These are phyloP conservation scores for Sphecodes monilicornis DNA, from an alignment of 2,888 invertebrate species.

Conservation along the genomic window DNA sequence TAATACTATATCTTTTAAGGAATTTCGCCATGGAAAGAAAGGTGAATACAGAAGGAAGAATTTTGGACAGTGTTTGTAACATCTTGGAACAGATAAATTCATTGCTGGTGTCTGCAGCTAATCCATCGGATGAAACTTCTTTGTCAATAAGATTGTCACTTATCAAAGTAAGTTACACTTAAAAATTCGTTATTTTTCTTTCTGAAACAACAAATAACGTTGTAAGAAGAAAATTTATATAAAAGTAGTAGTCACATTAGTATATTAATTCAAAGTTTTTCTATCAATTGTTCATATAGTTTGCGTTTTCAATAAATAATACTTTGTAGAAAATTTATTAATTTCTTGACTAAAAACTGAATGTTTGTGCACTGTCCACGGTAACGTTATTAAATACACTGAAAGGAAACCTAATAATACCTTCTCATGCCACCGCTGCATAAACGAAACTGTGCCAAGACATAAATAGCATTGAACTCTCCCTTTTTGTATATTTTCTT, in stretches of 20 bases:
- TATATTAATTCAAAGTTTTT: not conserved
- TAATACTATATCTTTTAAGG: constrained; percentile 60
- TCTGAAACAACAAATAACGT: not conserved
- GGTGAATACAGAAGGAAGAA: constrained; percentile 66
- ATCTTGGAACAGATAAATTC: constrained; percentile 84
- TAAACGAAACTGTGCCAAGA: constrained; percentile 73
- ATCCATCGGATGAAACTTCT: constrained; percentile 88
- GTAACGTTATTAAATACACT: constrained; percentile 74
- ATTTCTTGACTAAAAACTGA: constrained; percentile 23
- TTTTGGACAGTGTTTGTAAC: constrained; percentile 79
- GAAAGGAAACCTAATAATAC: constrained; percentile 75
- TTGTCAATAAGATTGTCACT: constrained; percentile 88
- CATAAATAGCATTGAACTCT: constrained; percentile 75
- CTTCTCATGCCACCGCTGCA: constrained; percentile 69
- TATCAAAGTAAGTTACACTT: constrained; percentile 86
- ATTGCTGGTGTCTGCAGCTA: constrained; percentile 87
- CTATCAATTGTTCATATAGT: not conserved
- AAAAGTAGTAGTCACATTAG: not conserved
- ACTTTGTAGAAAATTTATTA: not conserved
- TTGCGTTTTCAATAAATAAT: not conserved
- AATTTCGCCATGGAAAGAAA: constrained; percentile 78
- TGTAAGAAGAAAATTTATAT: not conserved
- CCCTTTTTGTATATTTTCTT: constrained; percentile 55
- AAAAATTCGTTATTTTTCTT: not conserved
- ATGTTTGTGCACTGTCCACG: constrained; percentile 16